Evolutionary conservation across 2,797 vertebrate genomes (phyloP).

Genomic region (Selene dorsalis): DNA sequence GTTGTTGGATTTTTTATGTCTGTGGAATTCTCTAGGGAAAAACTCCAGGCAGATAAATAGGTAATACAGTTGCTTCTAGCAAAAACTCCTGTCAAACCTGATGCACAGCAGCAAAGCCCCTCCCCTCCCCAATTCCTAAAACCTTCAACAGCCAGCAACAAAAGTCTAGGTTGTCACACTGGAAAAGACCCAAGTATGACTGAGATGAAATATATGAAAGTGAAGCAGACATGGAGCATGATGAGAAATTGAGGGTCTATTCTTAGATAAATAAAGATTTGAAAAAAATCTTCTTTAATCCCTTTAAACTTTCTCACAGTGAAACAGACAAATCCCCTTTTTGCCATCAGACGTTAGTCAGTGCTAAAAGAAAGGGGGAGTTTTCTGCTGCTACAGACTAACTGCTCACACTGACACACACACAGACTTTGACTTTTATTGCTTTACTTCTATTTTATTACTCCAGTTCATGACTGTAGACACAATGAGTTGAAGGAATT

Average conservation of each 20-base stretch:
- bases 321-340: conserved; percentile 11
- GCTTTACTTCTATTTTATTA: too few relatives aligned
- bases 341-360: conserved; percentile 28
- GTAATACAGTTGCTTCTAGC: conserved; percentile 46
- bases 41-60: conserved; percentile 25
- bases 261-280: conserved; percentile 48
- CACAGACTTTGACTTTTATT: neutral
- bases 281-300: conserved; percentile 30
- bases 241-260: conserved; percentile 43
- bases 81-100: conserved; percentile 53
- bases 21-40: conserved; percentile 9
- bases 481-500: too few relatives aligned
- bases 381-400: neutral
- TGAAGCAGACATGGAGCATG: neutral
- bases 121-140: conserved; percentile 32
- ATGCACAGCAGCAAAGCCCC: conserved; percentile 47
- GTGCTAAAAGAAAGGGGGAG: neutral
- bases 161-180: conserved; percentile 45
- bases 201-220: conserved; percentile 52
- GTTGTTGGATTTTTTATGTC: conserved; percentile 28
- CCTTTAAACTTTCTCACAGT: conserved; percentile 33
- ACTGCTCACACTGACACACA: neutral
- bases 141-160: conserved; percentile 28
- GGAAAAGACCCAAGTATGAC: conserved; percentile 61
- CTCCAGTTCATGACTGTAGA: neutral